Evolutionary conservation across 2,113 vertebrate genomes (phyloP), one percentile per base, ranked within the genome.

Genomic region (Megaceryle maxima): DNA sequence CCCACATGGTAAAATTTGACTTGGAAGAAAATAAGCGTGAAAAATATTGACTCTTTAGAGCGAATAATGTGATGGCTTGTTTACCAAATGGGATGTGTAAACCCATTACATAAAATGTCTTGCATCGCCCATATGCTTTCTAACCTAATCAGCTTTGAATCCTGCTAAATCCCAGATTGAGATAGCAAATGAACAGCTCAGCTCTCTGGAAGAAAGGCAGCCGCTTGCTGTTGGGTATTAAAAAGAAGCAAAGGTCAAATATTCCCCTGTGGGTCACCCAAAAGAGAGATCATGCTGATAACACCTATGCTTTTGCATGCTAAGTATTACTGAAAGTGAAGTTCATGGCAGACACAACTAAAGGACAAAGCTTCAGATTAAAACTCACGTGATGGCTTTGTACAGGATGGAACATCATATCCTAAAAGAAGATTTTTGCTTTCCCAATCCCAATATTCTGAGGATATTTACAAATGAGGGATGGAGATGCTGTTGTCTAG

Each of bases 81-180:
- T 95, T 87, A 97, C 96, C 97, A 98, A 98, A 98, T 94, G 97
- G 97, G 91, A 97, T 5, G 16, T 94, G 94, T 98, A 98, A 99
- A 98, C 98, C 98, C 97, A 98, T 98, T 99, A 99, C 96, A 1
- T 94, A 98, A 98, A 98, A 98, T 97, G 98, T 97, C 97, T 98
- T 98, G 98, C 98, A 98, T 98, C 88, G 48, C 85, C 98, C 98
- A 98, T 98, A 98, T 98, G 98, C 98, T 98, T 98, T 98, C 98
- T 98, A 95, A 96, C 96, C 90, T 99, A 98, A 99, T 99, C 98
- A 98, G 98, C 98, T 99, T 98, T 98, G 98, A 98, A 98, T 98
- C 98, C 98, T 97, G 93, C 97, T 97, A 98, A 98, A 98, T 98
- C 98, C 98, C 96, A 98, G 98, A 98, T 95, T 98, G 98, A 98